Conservation (phyloP, 2,113 vertebrate species). For the Mormyrus iriodes region DNA sequence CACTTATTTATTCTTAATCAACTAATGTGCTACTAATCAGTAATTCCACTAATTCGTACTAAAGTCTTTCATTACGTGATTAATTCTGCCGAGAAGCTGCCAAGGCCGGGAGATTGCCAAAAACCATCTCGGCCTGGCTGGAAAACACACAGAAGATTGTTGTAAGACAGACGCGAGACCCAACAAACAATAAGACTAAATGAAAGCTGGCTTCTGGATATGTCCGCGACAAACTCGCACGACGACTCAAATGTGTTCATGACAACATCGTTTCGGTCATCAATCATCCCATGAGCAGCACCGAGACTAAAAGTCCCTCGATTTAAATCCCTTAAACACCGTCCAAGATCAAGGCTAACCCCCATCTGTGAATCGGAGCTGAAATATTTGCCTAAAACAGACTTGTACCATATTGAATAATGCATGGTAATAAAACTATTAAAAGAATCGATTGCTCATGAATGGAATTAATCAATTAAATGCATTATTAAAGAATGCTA, state of each 20-base stretch:
- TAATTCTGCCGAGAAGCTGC: not conserved
- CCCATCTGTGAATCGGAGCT: not conserved
- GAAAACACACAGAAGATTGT: conserved; percentile 4
- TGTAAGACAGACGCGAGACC: conserved; percentile 2
- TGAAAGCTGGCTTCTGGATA: not conserved
- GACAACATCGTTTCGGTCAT: not conserved
- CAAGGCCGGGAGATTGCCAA: not conserved
- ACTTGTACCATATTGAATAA: conserved; percentile 43
- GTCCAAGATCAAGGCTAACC: not conserved
- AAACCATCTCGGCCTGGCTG: not conserved
- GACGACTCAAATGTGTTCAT: not conserved
- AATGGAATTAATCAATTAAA: conserved; percentile 67
- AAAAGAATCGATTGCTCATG: conserved; percentile 68
- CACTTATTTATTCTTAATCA: conserved; percentile 19
- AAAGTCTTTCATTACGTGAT: conserved; percentile 20
- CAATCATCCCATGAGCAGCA: not conserved
- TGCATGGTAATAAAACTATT: conserved; percentile 46
- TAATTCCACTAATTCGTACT: conserved; percentile 15
- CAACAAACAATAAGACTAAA: not conserved
- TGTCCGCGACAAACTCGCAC: not conserved
- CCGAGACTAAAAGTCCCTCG: not conserved
- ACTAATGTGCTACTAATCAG: conserved; percentile 17
- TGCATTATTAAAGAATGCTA: conserved; percentile 72
- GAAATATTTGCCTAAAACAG: conserved; percentile 40
- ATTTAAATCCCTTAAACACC: not conserved